Conservation (phyloP, 2,888 invertebrate species). For the Latheticus oryzae region DNA sequence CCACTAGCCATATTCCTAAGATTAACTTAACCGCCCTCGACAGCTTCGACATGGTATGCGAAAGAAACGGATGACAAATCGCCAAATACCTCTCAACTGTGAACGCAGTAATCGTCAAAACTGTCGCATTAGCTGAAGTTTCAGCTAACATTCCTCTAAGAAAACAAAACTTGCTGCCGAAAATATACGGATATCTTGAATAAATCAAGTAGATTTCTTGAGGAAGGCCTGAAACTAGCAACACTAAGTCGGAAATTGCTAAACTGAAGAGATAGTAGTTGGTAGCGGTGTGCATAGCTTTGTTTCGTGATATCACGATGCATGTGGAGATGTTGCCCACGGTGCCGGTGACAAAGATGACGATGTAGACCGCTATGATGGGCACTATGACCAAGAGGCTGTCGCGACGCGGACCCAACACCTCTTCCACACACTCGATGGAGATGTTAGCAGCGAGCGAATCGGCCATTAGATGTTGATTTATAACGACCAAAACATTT, state of each 20-base stretch:
- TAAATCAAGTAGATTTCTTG: conserved; percentile 84
- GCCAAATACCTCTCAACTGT: conserved; percentile 79
- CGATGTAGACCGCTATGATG: conserved; percentile 78
- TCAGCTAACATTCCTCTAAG: conserved; percentile 83
- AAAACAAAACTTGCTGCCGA: conserved; percentile 84
- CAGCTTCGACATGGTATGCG: conserved; percentile 88
- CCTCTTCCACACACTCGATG: conserved; percentile 42
- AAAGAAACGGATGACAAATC: conserved; percentile 76
- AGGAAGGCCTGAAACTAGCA: conserved; percentile 83
- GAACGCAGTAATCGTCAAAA: conserved; percentile 76
- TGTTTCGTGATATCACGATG: conserved; percentile 84
- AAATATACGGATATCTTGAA: conserved; percentile 81
- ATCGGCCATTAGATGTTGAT: conserved; percentile 7
- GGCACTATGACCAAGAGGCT: conserved; percentile 69
- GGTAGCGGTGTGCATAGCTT: conserved; percentile 86
- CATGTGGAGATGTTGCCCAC: conserved; percentile 88
- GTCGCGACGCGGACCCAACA: conserved; percentile 47
- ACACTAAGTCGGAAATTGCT: conserved; percentile 84
- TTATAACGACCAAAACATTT: conserved; percentile 2
- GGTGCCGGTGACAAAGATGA: conserved; percentile 83
- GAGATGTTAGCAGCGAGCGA: background rate
- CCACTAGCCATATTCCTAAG: conserved; percentile 82
- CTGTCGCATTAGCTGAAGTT: conserved; percentile 82
- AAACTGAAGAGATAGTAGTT: conserved; percentile 87
- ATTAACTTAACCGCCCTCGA: conserved; percentile 87